These are phyloP conservation scores for Perca fluviatilis DNA, from an alignment of 2,113 vertebrate species.

Conservation along the genomic window DNA sequence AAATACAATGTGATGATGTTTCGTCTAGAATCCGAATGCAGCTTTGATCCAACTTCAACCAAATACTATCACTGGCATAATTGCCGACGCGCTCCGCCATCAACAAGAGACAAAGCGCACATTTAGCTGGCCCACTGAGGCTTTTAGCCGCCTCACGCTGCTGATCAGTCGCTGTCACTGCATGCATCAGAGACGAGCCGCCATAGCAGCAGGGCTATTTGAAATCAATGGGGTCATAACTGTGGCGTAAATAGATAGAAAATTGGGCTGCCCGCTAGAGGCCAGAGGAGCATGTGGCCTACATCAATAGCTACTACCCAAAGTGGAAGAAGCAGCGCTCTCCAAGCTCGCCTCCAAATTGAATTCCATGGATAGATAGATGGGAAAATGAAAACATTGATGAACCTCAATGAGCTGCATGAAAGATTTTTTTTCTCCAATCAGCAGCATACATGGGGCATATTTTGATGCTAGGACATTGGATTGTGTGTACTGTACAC, in stretches of 20 bases:
- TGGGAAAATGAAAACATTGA: slow-evolving; percentile 77
- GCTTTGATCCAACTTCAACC: slow-evolving; percentile 40
- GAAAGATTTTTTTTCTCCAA: slow-evolving; percentile 63
- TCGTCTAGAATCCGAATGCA: slow-evolving; percentile 1
- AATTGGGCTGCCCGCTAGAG: slow-evolving; percentile 68
- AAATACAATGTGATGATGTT: background rate
- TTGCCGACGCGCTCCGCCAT: slow-evolving; percentile 18
- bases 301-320: slow-evolving; percentile 72
- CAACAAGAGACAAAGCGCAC: slow-evolving; percentile 65
- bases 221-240: slow-evolving; percentile 79
- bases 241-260: slow-evolving; percentile 78
- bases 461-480: slow-evolving; percentile 54
- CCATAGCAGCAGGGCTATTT: slow-evolving; percentile 62
- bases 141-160: slow-evolving; percentile 56
- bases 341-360: slow-evolving; percentile 66
- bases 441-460: slow-evolving; percentile 50
- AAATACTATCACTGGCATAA: slow-evolving; percentile 38
- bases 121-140: slow-evolving; percentile 61
- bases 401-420: slow-evolving; percentile 70
- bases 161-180: slow-evolving; percentile 67
- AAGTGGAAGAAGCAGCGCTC: slow-evolving; percentile 67
- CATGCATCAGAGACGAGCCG: slow-evolving; percentile 70
- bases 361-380: slow-evolving; percentile 74
- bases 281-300: slow-evolving; percentile 67
- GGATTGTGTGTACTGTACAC: slow-evolving; percentile 61